Evolutionary conservation across 2,797 vertebrate genomes (phyloP).

Genomic region (Gymnothorax reevesii): DNA sequence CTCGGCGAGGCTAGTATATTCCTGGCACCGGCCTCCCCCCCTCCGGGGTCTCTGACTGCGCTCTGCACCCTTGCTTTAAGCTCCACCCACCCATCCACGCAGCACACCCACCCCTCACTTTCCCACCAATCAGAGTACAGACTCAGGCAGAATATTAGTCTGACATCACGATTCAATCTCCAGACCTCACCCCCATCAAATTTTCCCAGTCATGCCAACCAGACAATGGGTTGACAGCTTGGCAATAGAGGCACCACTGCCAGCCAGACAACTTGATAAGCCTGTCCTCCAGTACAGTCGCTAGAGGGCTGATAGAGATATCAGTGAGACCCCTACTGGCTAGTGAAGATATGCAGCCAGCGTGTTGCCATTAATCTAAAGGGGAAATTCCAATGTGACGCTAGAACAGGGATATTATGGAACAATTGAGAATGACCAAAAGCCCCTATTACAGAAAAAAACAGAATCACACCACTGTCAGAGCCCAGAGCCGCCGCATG

Average conservation of each 20-base stretch:
- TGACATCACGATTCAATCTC: too few relatives aligned
- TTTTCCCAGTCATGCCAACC: too few relatives aligned
- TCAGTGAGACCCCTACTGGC: conserved; percentile 18
- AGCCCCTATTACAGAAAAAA: conserved; percentile 34
- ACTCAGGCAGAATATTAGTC: too few relatives aligned
- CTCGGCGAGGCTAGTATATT: too few relatives aligned
- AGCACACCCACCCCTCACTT: neutral
- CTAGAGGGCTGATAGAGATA: neutral
- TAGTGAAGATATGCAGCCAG: neutral
- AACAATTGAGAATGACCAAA: neutral
- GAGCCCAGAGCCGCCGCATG: conserved; percentile 57
- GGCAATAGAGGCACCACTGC: neutral
- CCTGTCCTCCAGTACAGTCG: too few relatives aligned
- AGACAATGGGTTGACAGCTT: too few relatives aligned
- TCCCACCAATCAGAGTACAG: neutral
- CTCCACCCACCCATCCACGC: neutral
- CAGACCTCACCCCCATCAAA: neutral
- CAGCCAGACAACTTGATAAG: too few relatives aligned
- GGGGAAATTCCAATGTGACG: conserved; percentile 18
- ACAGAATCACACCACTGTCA: conserved; percentile 38
- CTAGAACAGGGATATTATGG: neutral
- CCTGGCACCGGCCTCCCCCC: conserved; percentile 44
- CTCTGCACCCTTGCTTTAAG: neutral
- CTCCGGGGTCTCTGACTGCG: neutral
- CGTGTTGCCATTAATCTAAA: conserved; percentile 14